A percentile compares a stretch with the other conserved stretches of the same genome.
Conservation (phyloP, 2,888 invertebrate species). For the Drosophila incognita region DNA sequence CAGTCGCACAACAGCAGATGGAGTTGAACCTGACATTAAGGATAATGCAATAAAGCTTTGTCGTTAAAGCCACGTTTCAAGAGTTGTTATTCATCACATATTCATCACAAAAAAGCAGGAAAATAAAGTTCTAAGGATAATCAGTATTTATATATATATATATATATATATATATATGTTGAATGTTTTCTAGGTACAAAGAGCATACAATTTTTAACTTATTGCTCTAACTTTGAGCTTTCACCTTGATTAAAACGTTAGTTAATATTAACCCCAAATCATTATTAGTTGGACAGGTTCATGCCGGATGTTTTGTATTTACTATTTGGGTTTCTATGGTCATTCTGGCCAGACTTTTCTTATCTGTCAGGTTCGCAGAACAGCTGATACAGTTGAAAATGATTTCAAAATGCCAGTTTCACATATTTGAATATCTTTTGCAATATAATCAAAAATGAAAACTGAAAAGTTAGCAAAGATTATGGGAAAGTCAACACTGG, state of each 20-base stretch:
- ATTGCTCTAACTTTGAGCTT: neutral
- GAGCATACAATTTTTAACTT: neutral
- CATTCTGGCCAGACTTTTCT: slow-evolving; percentile 36
- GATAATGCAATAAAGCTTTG: neutral
- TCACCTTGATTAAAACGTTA: slow-evolving; percentile 14
- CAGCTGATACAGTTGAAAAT: slow-evolving; percentile 10
- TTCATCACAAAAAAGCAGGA: neutral
- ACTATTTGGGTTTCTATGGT: slow-evolving; percentile 2
- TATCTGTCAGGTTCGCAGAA: slow-evolving; percentile 12
- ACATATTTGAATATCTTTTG: neutral
- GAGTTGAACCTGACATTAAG: slow-evolving; percentile 11
- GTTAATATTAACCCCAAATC: neutral
- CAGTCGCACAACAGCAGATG: neutral
- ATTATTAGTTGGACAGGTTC: neutral
- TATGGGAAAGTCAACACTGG: neutral
- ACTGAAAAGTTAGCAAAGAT: neutral
- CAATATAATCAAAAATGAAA: neutral
- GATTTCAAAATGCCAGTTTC: neutral
- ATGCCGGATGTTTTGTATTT: slow-evolving; percentile 15
- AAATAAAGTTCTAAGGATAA: neutral
- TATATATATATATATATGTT: neutral
- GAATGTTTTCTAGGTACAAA: neutral
- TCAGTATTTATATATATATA: neutral
- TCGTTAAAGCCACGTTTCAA: neutral
- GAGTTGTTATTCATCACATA: neutral